Evolutionary conservation across 2,797 vertebrate species (phyloP).

Genomic region (Todus mexicanus): DNA sequence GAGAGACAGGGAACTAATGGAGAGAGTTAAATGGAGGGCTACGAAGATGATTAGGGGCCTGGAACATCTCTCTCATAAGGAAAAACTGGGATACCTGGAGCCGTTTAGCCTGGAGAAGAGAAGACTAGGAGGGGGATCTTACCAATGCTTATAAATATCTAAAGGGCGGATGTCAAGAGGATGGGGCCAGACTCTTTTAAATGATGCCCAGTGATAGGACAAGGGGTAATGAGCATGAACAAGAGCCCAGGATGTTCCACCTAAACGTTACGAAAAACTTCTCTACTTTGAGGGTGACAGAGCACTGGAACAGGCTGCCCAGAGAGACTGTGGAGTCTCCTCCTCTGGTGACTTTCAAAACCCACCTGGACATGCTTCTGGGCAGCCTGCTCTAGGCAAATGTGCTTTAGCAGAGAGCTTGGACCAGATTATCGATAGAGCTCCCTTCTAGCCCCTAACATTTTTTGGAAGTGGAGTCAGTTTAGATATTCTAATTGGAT

Average conservation of each 20-base stretch:
- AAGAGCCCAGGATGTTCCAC: neutral
- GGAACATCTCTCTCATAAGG: neutral
- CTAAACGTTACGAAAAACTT: neutral
- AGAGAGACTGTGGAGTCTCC: neutral
- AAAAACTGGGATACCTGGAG: neutral
- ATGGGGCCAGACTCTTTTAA: neutral
- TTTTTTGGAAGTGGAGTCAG: neutral
- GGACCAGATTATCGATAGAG: neutral
- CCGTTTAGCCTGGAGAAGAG: neutral
- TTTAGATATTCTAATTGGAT: neutral
- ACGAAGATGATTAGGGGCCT: neutral
- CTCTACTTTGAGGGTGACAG: neutral
- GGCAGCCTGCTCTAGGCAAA: neutral
- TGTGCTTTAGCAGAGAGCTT: neutral
- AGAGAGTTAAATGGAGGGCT: neutral
- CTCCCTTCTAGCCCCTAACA: neutral
- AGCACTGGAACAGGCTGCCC: neutral
- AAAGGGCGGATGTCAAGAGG: neutral
- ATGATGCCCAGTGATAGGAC: neutral
- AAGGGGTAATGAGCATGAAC: neutral
- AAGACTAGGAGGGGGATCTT: neutral
- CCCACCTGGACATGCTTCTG: neutral
- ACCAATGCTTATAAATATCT: neutral
- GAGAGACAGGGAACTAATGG: neutral
- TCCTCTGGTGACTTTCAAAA: neutral